Conservation (phyloP, 1,140 invertebrate species). For the Diabrotica virgifera region DNA sequence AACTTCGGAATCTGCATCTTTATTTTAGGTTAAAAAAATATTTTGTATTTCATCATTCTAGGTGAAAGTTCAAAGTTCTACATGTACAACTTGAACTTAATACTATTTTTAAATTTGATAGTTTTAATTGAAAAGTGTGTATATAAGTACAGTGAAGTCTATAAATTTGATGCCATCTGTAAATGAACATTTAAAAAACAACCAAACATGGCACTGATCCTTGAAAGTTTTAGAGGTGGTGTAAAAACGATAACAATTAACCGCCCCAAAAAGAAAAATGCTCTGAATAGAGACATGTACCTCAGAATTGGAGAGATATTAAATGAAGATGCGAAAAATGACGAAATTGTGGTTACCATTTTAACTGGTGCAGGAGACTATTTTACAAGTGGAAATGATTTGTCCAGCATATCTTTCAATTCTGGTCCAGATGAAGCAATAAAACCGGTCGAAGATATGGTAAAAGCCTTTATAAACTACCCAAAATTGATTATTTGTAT, state of each 20-base stretch:
- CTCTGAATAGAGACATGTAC: constrained; percentile 72
- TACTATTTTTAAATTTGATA: too few species aligned
- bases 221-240: constrained; percentile 43
- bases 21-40: too few species aligned
- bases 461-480: constrained; percentile 79
- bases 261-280: constrained; percentile 75
- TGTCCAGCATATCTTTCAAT: constrained; percentile 47
- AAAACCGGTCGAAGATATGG: constrained; percentile 54
- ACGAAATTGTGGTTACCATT: constrained; percentile 60
- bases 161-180: too few species aligned
- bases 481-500: constrained; percentile 85
- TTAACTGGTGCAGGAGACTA: constrained; percentile 77
- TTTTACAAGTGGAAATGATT: constrained; percentile 86
- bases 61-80: too few species aligned
- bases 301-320: constrained; percentile 60
- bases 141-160: too few species aligned
- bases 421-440: constrained; percentile 18
- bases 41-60: too few species aligned
- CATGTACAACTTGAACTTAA: too few species aligned
- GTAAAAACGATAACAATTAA: constrained; percentile 69
- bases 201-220: neutral
- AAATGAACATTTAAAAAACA: neutral
- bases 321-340: constrained; percentile 64
- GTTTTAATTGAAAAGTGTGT: too few species aligned
- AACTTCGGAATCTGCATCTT: too few species aligned